Base-by-base conservation (phyloP, 2,113 vertebrate genomes). In the Odocoileus virginianus region DNA sequence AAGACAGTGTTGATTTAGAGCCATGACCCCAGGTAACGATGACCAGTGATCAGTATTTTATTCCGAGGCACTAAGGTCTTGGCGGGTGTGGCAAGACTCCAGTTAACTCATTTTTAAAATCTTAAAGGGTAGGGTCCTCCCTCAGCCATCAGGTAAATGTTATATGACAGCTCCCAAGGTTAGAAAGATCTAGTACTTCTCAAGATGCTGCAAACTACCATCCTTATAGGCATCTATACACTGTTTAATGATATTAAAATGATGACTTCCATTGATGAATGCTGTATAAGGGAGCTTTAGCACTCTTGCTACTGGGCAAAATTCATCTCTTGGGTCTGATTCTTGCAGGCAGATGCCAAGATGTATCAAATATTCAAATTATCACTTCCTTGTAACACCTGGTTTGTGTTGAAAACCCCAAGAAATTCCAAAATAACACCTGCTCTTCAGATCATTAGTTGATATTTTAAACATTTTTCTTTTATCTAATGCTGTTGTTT, bases 331-430 rank as follows among this genome's bases (percentile, higher is more conserved):
- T 74, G 61, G 93, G 74, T 79, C 61, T 81, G 45, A 93, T 79
- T 94, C 87, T 98, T 96, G 52, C 94, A 97, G 98, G 94, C 95
- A 98, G 94, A 98, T 98, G 98, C 97, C 95, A 98, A 97, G 94
- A 96, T 93, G 91, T 79, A 98, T 97, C 94, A 87, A 93, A 95
- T 97, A 92, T 27, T 84, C 89, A 98, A 98, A 98, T 98, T 96
- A 97, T 95, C 94, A 93, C 90, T 98, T 98, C 83, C 82, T 94
- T 88, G 84, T 97, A 98, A 97, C 93, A 98, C 96, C 97, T 98
- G 96, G 61, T 95, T 98, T 97, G 93, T 89, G 23, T 94, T 97
- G 85, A 97, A 98, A 98, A 97, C 94, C 92, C 96, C 97, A 94
- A 98, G 97, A 98, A 98, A 97, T 98, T 98, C 93, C 93, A 92